phyloP scores from a whole-genome alignment of 1,140 invertebrate species.

The Ceratina australensis region DNA sequence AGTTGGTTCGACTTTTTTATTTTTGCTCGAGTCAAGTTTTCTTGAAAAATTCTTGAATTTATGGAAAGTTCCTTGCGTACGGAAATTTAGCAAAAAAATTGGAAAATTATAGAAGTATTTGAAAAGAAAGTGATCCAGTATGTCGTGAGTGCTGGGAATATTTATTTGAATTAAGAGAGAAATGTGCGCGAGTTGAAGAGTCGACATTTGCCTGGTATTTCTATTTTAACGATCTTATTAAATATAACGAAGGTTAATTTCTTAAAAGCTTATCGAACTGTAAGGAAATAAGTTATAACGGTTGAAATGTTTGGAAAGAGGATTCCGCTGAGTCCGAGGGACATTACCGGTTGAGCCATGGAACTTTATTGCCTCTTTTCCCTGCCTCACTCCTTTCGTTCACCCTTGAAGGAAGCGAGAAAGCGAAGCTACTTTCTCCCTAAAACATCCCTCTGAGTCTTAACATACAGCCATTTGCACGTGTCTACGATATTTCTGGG shows the following conservation, averaged over 20 bases:
- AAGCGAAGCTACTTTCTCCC: slow-evolving; percentile 33
- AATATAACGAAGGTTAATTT: not conserved
- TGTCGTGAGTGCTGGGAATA: too few relatives aligned
- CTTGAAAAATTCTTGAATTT: not conserved
- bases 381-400: slow-evolving; percentile 39
- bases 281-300: slow-evolving; percentile 11
- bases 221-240: too few relatives aligned
- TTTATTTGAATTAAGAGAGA: too few relatives aligned
- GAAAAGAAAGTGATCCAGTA: too few relatives aligned
- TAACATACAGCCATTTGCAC: slow-evolving; percentile 58
- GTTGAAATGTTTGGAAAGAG: slow-evolving; percentile 12
- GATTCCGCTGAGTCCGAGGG: slow-evolving; percentile 14
- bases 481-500: slow-evolving; percentile 53
- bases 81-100: too few relatives aligned
- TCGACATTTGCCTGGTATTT: too few relatives aligned
- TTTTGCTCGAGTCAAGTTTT: not conserved
- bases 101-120: too few relatives aligned
- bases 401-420: slow-evolving; percentile 8
- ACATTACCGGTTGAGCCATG: slow-evolving; percentile 37
- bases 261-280: not conserved
- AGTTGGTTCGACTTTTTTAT: not conserved
- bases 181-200: too few relatives aligned
- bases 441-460: slow-evolving; percentile 47
- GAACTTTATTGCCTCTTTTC: slow-evolving; percentile 63
- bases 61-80: too few relatives aligned